These are phyloP conservation scores for Mayetiola destructor DNA, from an alignment of 2,888 invertebrate species.

Conservation along the genomic window DNA sequence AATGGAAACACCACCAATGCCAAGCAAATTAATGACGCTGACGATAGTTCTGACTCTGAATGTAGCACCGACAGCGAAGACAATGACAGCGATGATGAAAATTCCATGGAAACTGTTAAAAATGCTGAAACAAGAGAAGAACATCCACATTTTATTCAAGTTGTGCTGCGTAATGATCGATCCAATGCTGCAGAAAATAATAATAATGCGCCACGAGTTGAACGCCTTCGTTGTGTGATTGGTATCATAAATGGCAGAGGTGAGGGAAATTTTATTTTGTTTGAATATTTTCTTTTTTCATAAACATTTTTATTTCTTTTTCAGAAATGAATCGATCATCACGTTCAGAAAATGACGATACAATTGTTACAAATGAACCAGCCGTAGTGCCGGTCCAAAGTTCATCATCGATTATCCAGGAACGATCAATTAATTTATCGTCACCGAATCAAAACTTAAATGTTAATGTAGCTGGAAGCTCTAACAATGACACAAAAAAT, in stretches of 20 bases:
- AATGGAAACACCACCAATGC: too few species aligned
- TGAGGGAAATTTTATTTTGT: neutral
- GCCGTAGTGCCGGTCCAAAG: too few species aligned
- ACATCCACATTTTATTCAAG: neutral
- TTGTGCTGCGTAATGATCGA: neutral
- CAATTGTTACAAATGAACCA: too few species aligned
- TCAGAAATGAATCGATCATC: too few species aligned
- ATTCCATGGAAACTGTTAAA: neutral
- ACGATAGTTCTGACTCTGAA: too few species aligned
- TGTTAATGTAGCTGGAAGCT: too few species aligned
- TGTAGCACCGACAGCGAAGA: slow-evolving; percentile 1
- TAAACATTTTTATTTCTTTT: neutral
- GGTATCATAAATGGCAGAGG: slow-evolving; percentile 6
- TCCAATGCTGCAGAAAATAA: neutral
- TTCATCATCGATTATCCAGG: too few species aligned
- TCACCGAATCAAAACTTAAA: too few species aligned
- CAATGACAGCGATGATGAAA: neutral
- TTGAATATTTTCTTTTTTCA: neutral
- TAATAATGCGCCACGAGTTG: neutral
- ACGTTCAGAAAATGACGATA: too few species aligned
- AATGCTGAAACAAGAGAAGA: neutral
- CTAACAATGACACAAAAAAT: too few species aligned
- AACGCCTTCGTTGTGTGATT: slow-evolving; percentile 2
- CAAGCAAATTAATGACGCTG: too few species aligned
- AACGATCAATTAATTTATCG: too few species aligned